These are phyloP conservation scores for Oreortyx pictus DNA, from an alignment of 2,797 vertebrate genomes.

Conservation along the genomic window DNA sequence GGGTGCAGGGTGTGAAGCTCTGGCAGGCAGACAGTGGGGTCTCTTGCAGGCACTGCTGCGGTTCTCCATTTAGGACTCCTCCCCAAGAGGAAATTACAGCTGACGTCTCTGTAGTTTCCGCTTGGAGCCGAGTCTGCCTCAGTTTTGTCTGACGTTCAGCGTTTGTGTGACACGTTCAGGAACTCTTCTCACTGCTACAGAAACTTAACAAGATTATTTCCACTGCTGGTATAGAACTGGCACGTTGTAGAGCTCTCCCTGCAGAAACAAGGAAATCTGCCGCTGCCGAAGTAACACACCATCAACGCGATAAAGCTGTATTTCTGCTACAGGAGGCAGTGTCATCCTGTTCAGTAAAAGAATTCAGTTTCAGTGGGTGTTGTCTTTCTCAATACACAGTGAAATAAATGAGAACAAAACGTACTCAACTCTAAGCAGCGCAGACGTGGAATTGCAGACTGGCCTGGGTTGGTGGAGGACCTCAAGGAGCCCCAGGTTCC, in stretches of 20 bases:
- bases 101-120: background rate
- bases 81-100: background rate
- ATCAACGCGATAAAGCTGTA: background rate
- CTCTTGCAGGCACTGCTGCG: fast-evolving
- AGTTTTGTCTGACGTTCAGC: background rate
- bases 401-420: background rate
- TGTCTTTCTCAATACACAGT: background rate
- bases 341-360: background rate
- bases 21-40: fast-evolving
- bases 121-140: background rate
- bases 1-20: background rate
- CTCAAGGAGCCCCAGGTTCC: no score
- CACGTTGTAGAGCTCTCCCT: background rate
- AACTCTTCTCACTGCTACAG: background rate
- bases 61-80: background rate
- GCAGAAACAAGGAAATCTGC: background rate
- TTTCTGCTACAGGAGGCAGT: background rate
- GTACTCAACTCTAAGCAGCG: background rate
- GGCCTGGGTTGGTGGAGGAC: no score
- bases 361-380: background rate
- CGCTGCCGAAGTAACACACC: background rate
- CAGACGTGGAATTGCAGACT: no score
- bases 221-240: background rate
- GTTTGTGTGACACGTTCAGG: background rate
- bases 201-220: background rate